phyloP scores from a whole-genome alignment of 2,888 invertebrate genomes.

The Chrysolina haemoptera region DNA sequence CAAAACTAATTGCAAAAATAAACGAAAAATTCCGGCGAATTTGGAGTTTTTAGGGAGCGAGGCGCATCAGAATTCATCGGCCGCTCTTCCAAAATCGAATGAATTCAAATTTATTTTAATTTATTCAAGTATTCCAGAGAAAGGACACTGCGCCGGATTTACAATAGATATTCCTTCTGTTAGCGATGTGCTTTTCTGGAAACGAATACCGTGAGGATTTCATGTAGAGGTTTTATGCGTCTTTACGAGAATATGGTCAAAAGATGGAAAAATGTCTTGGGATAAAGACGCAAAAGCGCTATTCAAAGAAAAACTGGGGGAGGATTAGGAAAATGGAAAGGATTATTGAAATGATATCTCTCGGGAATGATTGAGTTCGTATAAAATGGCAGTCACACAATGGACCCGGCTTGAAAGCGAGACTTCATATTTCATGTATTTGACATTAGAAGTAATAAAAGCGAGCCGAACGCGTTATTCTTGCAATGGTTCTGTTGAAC shows the following conservation, averaged over 20 bases:
- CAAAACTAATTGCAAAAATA: slow-evolving; percentile 41
- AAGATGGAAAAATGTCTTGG: slow-evolving; percentile 10
- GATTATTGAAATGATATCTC: slow-evolving; percentile 10
- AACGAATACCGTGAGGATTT: slow-evolving; percentile 28
- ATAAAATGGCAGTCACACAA: not conserved
- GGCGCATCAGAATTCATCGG: slow-evolving; percentile 42
- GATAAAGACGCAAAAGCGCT: not conserved
- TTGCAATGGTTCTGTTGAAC: too few species aligned
- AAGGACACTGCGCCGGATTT: slow-evolving; percentile 34
- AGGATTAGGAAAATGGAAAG: not conserved
- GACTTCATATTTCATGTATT: not conserved
- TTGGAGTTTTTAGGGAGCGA: slow-evolving; percentile 28
- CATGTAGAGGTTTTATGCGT: slow-evolving; percentile 10
- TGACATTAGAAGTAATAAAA: not conserved
- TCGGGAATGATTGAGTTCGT: not conserved
- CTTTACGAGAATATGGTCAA: slow-evolving; percentile 6
- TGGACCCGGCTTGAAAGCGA: not conserved
- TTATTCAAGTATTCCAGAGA: slow-evolving; percentile 41
- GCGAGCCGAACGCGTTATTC: not conserved
- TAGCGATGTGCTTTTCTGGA: slow-evolving; percentile 33
- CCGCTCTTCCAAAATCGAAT: slow-evolving; percentile 35
- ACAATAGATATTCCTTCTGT: slow-evolving; percentile 38
- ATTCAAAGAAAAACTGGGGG: not conserved
- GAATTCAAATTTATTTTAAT: slow-evolving; percentile 47
- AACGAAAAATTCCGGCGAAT: slow-evolving; percentile 27